Conservation (phyloP, 2,888 invertebrate genomes). For the Meghimatium bilineatum region DNA sequence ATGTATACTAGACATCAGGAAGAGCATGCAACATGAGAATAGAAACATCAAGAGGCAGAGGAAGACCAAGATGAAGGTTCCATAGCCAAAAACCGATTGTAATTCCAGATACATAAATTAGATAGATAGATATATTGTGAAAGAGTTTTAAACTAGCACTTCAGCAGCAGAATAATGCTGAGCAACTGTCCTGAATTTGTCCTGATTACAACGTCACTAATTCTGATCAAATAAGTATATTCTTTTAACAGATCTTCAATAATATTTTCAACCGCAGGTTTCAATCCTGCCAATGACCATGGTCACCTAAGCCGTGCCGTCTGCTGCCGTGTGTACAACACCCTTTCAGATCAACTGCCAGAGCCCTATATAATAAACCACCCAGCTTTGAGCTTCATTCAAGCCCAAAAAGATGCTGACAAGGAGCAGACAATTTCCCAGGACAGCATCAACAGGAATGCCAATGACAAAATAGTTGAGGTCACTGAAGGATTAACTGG, state of each 20-base stretch:
- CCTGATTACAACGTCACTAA: no score
- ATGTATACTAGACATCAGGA: no score
- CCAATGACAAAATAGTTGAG: slow-evolving; percentile 14
- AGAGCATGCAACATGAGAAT: no score
- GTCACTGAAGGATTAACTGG: slow-evolving; percentile 23
- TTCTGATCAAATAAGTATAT: no score
- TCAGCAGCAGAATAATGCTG: no score
- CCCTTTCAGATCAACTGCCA: slow-evolving; percentile 61
- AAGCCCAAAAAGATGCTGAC: background rate
- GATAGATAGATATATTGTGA: no score
- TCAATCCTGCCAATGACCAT: slow-evolving; percentile 61
- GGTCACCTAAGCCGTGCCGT: slow-evolving; percentile 70
- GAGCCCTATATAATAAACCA: slow-evolving; percentile 63
- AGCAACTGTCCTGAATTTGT: no score
- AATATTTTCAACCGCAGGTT: slow-evolving; percentile 55
- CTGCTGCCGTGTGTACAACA: slow-evolving; percentile 71
- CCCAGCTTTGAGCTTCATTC: slow-evolving; percentile 50
- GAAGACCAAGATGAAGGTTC: no score
- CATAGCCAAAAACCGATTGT: no score
- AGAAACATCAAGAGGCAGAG: no score
- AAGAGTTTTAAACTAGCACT: no score
- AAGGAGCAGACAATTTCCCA: background rate
- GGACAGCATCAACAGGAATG: slow-evolving; percentile 29
- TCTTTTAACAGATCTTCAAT: background rate
- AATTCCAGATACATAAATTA: no score